These are phyloP conservation scores for Prunella himalayana DNA, from an alignment of 2,113 vertebrate genomes.

Conservation along the genomic window DNA sequence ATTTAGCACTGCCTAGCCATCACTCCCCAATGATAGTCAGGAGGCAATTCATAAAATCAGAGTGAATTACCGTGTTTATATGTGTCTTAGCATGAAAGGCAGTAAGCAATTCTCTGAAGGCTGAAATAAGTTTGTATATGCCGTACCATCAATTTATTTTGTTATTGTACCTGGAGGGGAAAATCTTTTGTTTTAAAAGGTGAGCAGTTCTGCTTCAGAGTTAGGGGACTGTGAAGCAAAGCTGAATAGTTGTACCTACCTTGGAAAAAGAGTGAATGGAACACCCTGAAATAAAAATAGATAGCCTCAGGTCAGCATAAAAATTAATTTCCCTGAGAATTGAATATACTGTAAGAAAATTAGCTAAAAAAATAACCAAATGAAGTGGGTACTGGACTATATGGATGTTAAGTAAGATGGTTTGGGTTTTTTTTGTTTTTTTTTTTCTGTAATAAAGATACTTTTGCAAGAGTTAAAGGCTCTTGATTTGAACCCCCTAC, in stretches of 20 bases:
- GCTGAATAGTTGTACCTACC: neutral
- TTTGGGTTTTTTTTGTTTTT: neutral
- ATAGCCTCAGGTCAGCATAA: slow-evolving; percentile 16
- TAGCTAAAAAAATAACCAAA: neutral
- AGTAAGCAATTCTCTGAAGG: slow-evolving; percentile 11
- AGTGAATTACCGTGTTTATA: slow-evolving; percentile 37
- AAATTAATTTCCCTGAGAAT: neutral
- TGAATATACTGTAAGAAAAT: neutral
- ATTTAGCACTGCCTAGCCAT: slow-evolving; percentile 44
- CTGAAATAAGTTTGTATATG: slow-evolving; percentile 26
- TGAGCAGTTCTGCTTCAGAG: slow-evolving; percentile 31
- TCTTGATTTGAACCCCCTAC: neutral
- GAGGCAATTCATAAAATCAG: slow-evolving; percentile 52
- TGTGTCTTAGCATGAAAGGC: slow-evolving; percentile 7
- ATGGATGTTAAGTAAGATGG: neutral
- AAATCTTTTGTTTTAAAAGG: slow-evolving; percentile 20
- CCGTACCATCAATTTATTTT: slow-evolving; percentile 14
- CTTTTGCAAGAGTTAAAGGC: neutral
- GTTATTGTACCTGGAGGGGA: slow-evolving; percentile 13
- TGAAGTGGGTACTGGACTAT: neutral
- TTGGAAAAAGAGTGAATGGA: neutral
- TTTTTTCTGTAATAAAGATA: neutral
- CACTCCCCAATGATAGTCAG: neutral
- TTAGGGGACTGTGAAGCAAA: slow-evolving; percentile 45
- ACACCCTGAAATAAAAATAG: slow-evolving; percentile 2